Conservation (phyloP, 2,113 vertebrate genomes). For the Bothrops jararaca region DNA sequence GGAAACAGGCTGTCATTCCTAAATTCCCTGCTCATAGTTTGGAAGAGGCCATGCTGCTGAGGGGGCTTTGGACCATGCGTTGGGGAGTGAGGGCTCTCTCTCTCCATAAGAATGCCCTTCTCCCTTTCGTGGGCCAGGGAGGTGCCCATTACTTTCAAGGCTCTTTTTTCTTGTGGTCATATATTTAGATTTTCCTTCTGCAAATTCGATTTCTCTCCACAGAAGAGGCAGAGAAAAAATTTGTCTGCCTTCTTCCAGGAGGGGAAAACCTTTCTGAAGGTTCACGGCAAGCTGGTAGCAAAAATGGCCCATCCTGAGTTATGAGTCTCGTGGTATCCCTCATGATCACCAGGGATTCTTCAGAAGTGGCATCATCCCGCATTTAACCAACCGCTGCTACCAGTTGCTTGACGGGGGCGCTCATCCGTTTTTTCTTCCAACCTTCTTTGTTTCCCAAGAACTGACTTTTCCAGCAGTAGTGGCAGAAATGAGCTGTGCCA, state of each 20-base stretch:
- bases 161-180: background rate
- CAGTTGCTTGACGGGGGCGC: background rate
- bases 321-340: background rate
- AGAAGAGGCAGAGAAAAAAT: background rate
- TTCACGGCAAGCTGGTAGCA: background rate
- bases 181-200: background rate
- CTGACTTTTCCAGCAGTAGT: background rate
- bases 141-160: background rate
- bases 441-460: background rate
- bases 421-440: background rate
- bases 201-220: background rate
- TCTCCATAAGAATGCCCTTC: background rate
- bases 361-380: background rate
- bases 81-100: background rate
- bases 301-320: background rate
- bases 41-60: background rate
- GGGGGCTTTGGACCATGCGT: background rate
- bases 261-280: background rate
- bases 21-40: background rate
- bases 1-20: background rate
- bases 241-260: background rate
- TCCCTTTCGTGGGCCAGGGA: background rate
- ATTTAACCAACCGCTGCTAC: background rate
- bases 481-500: background rate
- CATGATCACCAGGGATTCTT: background rate